Evolutionary conservation across 2,113 vertebrate species (phyloP).

Genomic region (Hydrolagus affinis): DNA sequence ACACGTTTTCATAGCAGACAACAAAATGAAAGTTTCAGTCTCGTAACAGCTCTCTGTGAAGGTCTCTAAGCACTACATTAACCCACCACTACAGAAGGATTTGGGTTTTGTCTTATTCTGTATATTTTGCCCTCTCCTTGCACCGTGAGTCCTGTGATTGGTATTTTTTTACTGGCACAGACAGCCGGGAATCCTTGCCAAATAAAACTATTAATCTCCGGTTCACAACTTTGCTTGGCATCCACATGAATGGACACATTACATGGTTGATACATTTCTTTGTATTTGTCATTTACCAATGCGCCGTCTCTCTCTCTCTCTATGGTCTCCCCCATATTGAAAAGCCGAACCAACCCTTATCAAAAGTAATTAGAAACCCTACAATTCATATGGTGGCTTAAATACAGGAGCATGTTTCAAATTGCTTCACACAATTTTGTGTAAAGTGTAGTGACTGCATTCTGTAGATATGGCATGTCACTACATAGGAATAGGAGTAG

Average conservation of each 20-base stretch:
- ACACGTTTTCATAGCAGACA: no score
- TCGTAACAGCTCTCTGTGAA: background rate
- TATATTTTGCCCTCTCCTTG: background rate
- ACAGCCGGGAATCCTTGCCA: background rate
- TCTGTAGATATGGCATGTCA: no score
- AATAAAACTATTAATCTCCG: background rate
- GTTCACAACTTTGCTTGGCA: background rate
- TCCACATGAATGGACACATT: background rate
- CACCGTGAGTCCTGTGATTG: background rate
- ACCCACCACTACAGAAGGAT: background rate
- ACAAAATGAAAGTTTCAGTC: no score
- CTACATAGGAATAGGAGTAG: no score
- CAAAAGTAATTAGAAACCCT: no score
- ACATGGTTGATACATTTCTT: background rate
- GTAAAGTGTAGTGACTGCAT: no score
- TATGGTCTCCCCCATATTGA: no score
- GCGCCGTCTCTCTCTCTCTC: no score
- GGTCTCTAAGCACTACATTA: background rate
- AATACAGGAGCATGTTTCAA: no score
- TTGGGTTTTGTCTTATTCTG: background rate
- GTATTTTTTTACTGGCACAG: background rate
- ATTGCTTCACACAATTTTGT: no score
- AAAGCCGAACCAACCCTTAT: no score
- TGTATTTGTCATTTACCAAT: background rate
- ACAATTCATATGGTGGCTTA: no score